Conservation (phyloP, 2,113 vertebrate genomes). For the Struthio camelus region DNA sequence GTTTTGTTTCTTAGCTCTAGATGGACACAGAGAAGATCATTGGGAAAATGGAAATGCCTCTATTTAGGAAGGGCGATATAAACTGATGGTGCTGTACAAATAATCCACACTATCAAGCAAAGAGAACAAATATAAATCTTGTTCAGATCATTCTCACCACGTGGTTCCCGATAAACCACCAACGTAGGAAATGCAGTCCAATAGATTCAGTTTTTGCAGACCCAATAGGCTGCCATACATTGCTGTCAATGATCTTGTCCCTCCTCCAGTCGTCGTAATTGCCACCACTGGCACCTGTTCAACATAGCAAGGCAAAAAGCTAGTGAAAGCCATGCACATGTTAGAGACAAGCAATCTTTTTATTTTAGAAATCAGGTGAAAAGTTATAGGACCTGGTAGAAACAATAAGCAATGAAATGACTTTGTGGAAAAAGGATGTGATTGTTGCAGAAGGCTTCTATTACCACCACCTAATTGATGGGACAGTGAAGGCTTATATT, state of each 20-base stretch:
- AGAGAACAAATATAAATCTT: neutral
- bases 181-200: constrained; percentile 84
- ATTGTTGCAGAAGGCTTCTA: neutral
- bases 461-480: neutral
- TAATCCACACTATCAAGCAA: neutral
- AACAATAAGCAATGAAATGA: neutral
- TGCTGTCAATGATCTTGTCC: constrained; percentile 81
- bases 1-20: neutral
- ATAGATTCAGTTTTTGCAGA: constrained; percentile 82
- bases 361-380: neutral
- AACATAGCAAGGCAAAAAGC: neutral
- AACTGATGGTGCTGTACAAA: neutral
- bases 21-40: neutral
- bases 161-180: constrained; percentile 88
- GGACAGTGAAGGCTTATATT: neutral
- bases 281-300: constrained; percentile 85
- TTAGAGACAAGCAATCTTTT: neutral
- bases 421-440: neutral
- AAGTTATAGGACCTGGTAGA: neutral
- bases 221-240: constrained; percentile 82
- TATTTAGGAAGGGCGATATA: neutral
- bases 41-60: neutral
- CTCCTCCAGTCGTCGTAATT: constrained; percentile 85
- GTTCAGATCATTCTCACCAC: constrained; percentile 78
- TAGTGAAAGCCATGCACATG: fast-evolving